A percentile compares a stretch with the other conserved stretches of the same genome.
phyloP scores from a whole-genome alignment of 2,113 vertebrate species.

The Pygoscelis adeliae region DNA sequence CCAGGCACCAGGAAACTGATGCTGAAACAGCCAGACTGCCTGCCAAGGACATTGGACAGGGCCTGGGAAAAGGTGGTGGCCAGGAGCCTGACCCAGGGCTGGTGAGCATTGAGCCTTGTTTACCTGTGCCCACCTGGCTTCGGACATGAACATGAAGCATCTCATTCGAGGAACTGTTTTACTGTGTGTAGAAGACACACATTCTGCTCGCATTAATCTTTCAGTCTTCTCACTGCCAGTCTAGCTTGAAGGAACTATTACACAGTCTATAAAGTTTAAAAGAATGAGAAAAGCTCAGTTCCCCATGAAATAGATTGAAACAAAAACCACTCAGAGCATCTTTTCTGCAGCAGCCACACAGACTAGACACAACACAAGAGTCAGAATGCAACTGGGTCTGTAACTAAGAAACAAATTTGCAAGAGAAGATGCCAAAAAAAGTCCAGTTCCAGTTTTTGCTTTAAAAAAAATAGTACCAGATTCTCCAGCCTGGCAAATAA shows the following conservation, averaged over 20 bases:
- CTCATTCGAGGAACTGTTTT: background rate
- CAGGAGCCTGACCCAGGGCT: background rate
- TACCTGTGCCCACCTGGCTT: background rate
- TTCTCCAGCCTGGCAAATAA: background rate
- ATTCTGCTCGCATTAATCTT: background rate
- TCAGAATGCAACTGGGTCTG: background rate
- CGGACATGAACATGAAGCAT: background rate
- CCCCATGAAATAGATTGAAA: constrained; percentile 16
- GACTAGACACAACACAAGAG: background rate
- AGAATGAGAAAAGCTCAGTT: background rate
- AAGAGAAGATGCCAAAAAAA: background rate
- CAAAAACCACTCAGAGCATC: background rate
- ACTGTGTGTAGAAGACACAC: background rate
- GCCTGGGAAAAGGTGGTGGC: background rate
- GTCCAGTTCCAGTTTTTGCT: background rate
- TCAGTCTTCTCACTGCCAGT: background rate
- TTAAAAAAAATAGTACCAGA: background rate
- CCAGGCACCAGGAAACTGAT: background rate
- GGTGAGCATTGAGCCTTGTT: background rate
- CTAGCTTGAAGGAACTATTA: constrained; percentile 37
- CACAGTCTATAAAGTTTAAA: constrained; percentile 29
- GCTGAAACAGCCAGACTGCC: background rate
- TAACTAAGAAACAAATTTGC: background rate
- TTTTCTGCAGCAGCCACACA: background rate
- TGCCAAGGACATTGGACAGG: background rate